Evolutionary conservation across 1,140 invertebrate species (phyloP), one percentile per base, ranked within the genome.

Genomic region (Heliothis subflexa): DNA sequence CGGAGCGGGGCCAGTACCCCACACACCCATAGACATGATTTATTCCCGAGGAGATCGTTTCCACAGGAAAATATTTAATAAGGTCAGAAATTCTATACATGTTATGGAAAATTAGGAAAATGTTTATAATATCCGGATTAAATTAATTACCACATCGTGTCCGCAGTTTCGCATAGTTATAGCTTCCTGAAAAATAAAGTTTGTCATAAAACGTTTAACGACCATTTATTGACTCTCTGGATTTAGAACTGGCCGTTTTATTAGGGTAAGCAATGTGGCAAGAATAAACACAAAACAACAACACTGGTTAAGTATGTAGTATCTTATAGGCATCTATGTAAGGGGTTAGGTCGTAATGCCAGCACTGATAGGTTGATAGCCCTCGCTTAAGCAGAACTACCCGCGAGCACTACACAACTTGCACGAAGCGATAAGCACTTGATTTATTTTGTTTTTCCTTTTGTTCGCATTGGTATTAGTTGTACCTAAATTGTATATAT

Each of bases 11-110:
- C 33, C 25, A 55, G 59, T 5, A 28, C 13, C 71, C 49, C 49
- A 74, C 73, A 68, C 79, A 72, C 75, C 72, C 66, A 72, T 75
- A 78, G 76, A 79, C 66, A 82, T 79, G 80, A 82, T 82, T 82
- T 82, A 81, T 82, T 76, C 78, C 71, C 57, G 66, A 57, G 49
- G 40, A 79, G 73, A 82, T 79, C 62, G 77, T 50, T 70, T 79
- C 50, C 70, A 79, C 49, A 72, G 68, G 73, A 79, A 82, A 82
- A 82, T 77, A 79, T 77, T 78, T 75, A 75, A 78, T 78, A 68
- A 82, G 78, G 57, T 76, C 73, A 75, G 28, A 70, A 70, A 76
- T 66, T 64, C 16, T 49, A 75, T 64, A 75, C 14, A 64, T 64
- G 18, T 12, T 40, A 71, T 59, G 13, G 55, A n/a, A 21, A 49